Evolutionary conservation across 2,113 vertebrate species (phyloP).

Genomic region (Hippopotamus amphibius): DNA sequence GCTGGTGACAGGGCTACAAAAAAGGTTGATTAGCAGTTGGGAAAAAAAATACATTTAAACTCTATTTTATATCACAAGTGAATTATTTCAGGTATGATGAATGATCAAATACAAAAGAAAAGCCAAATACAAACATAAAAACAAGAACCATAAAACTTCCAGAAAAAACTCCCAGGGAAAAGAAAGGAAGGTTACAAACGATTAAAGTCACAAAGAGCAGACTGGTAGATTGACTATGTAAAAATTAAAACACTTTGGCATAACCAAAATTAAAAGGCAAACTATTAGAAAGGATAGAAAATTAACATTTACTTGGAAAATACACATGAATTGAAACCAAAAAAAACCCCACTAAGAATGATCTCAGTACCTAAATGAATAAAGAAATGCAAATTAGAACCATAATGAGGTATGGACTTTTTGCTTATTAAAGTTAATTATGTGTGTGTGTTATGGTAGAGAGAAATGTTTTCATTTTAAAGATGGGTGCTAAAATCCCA

Average conservation of each 20-base stretch:
- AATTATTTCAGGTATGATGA: constrained; percentile 18
- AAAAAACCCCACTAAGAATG: neutral
- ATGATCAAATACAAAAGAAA: constrained; percentile 12
- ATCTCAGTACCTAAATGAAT: constrained; percentile 39
- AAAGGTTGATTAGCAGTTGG: neutral
- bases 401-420: neutral
- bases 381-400: constrained; percentile 28
- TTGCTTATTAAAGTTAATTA: neutral
- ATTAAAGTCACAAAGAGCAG: neutral
- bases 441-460: neutral
- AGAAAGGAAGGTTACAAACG: neutral
- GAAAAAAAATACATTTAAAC: neutral
- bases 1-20: neutral
- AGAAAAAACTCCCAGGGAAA: neutral
- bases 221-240: neutral
- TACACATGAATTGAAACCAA: neutral
- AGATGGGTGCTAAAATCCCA: neutral
- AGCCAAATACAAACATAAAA: constrained; percentile 9
- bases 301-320: constrained; percentile 16
- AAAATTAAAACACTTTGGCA: neutral
- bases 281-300: neutral
- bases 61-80: neutral
- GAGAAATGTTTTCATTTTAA: constrained; percentile 16
- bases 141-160: neutral
- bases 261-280: constrained; percentile 27